Conservation (phyloP, 2,888 invertebrate genomes). For the Papilio elwesi region DNA sequence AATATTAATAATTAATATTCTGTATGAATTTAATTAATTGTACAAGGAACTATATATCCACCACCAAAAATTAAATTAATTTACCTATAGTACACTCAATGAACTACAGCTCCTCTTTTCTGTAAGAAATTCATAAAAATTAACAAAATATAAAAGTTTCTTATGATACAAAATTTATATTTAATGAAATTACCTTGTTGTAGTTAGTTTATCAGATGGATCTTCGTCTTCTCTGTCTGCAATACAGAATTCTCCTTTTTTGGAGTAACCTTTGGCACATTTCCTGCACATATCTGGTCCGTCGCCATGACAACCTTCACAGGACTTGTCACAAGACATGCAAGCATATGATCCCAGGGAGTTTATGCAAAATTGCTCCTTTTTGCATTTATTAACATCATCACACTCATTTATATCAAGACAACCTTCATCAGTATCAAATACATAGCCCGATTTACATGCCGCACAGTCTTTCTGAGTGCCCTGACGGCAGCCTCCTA, state of each 20-base stretch:
- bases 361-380: conserved; percentile 94
- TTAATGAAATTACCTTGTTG: conserved; percentile 63
- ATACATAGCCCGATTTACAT: conserved; percentile 88
- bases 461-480: conserved; percentile 87
- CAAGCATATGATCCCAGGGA: conserved; percentile 93
- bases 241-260: conserved; percentile 90
- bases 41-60: conserved; percentile 44
- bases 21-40: too few species aligned
- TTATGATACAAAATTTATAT: conserved; percentile 24
- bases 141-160: conserved; percentile 40
- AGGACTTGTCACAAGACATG: conserved; percentile 92
- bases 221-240: conserved; percentile 84
- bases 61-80: conserved; percentile 58
- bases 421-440: conserved; percentile 90
- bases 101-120: conserved; percentile 73
- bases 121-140: conserved; percentile 63
- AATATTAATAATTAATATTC: not conserved
- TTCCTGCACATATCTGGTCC: conserved; percentile 95
- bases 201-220: conserved; percentile 61
- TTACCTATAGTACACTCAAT: conserved; percentile 63
- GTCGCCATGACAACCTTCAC: conserved; percentile 92
- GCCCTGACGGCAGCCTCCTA: conserved; percentile 89
- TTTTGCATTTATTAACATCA: conserved; percentile 78
- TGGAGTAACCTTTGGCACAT: conserved; percentile 90
- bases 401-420: conserved; percentile 94